Evolutionary conservation across 2,113 vertebrate species (phyloP), one percentile per base, ranked within the genome.

Genomic region (Austrofundulus limnaeus): DNA sequence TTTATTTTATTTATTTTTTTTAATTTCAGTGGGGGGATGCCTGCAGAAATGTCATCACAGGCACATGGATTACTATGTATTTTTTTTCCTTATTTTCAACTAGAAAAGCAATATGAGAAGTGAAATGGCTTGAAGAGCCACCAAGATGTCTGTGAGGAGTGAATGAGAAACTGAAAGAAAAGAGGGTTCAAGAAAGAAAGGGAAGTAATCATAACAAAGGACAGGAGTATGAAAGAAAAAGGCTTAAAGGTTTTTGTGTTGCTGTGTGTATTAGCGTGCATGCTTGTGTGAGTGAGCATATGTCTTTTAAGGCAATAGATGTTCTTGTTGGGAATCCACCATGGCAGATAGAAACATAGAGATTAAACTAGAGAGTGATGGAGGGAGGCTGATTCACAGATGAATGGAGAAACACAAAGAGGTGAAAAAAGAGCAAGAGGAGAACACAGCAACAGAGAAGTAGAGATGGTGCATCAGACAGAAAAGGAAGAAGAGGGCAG

Each of bases 341-440:
- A 52, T 59, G 66, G 58, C 64, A 71, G 70, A 87, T 81, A 46
- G 73, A 83, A 83, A 78, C 73, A 78, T 25, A 64, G 66, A 85
- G 82, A 88, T 82, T 82, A 79, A 87, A 85, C 78, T 37, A 38
- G 76, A 75, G 53, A 53, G 66, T 11, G 54, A 62, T 53, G 68
- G 69, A 61, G 65, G 23, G 50, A 58, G 47, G 43, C 47, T 51
- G 77, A 72, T 79, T 73, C 61, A 58, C 52, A 78, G 64, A 71
- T 58, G 49, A 46, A 63, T 48, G 63, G 50, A 61, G 31, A 68
- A 52, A 57, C 57, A 68, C 28, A 70, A 48, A 63, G 65, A 73
- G 64, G 46, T 24, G 16, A 67, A 46, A 39, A 58, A 70, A 50
- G 57, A 9, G 21, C 31, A 64, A 47, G 66, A 65, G 17, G 16